Conservation (phyloP, 2,888 invertebrate genomes). For the Omphaloscelis lunosa region DNA sequence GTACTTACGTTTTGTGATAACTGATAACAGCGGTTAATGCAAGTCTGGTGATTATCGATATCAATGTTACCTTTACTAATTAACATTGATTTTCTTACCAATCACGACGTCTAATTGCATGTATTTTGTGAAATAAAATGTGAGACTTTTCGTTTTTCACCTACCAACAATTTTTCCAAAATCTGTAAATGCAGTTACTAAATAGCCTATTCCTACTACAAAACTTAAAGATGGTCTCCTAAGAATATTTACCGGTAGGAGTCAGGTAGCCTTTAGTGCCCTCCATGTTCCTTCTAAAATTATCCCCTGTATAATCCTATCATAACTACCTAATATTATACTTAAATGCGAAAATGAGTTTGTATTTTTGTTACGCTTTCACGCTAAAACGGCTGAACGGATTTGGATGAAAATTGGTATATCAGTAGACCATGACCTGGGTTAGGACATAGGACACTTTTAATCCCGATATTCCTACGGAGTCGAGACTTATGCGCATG, state of each 20-base stretch:
- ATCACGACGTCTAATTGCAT: not conserved
- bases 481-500: too few relatives aligned
- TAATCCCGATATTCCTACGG: too few relatives aligned
- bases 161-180: not conserved
- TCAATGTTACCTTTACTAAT: not conserved
- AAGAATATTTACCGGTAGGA: not conserved
- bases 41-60: not conserved
- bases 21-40: conserved; percentile 6
- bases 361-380: too few relatives aligned
- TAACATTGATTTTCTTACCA: not conserved
- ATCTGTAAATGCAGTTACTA: not conserved
- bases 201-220: not conserved
- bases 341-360: too few relatives aligned
- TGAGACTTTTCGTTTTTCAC: too few relatives aligned
- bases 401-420: too few relatives aligned
- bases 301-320: too few relatives aligned
- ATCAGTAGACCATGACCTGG: too few relatives aligned
- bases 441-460: too few relatives aligned
- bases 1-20: not conserved
- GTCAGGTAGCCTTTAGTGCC: not conserved
- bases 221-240: not conserved
- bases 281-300: not conserved
- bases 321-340: too few relatives aligned
- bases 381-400: too few relatives aligned
- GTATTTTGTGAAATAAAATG: not conserved